Evolutionary conservation across 2,888 invertebrate genomes (phyloP).

Genomic region (Athrips mouffetella): DNA sequence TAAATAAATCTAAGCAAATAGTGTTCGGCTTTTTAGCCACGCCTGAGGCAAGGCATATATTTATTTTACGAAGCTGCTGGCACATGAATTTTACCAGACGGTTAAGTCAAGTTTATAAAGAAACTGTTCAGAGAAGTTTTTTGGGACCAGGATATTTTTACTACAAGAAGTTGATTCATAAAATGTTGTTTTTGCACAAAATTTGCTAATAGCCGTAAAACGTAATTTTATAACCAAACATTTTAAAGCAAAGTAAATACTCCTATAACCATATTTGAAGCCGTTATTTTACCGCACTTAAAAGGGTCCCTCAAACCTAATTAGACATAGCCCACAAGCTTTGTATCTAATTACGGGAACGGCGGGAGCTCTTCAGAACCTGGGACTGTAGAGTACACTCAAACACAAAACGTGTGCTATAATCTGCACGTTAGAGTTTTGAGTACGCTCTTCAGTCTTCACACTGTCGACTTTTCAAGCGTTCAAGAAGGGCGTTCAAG

Average conservation of each 20-base stretch:
- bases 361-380: constrained; percentile 13
- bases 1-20: constrained; percentile 8
- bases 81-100: background rate
- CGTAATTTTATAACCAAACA: background rate
- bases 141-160: too few relatives aligned
- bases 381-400: constrained; percentile 23
- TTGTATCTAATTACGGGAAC: constrained; percentile 19
- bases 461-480: background rate
- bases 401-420: constrained; percentile 37
- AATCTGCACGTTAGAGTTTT: constrained; percentile 39
- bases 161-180: too few relatives aligned
- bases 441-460: background rate
- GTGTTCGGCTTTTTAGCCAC: background rate
- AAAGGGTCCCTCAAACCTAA: constrained; percentile 17
- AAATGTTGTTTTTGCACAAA: too few relatives aligned
- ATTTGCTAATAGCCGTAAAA: too few relatives aligned
- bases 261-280: background rate
- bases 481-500: background rate
- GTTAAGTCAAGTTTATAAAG: background rate
- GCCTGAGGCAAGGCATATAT: background rate
- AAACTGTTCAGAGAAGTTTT: too few relatives aligned
- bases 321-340: constrained; percentile 20
- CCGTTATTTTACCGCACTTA: background rate
- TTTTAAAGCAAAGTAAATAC: background rate
- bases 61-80: background rate